Evolutionary conservation across 2,797 vertebrate species (phyloP), one percentile per base, ranked within the genome.

Genomic region (Chaenodraco wilsoni): DNA sequence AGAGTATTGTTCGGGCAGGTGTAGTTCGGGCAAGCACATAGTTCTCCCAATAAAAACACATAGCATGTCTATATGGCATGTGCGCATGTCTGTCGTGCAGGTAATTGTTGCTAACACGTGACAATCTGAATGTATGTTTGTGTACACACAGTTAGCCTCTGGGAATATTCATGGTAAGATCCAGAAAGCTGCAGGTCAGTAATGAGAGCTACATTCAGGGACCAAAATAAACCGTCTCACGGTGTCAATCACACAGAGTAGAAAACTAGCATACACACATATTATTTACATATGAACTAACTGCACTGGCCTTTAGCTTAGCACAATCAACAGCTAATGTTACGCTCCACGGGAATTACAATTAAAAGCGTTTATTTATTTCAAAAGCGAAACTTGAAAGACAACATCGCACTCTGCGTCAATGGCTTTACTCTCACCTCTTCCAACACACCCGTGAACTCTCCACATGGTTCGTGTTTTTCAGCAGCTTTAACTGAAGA

Each of bases 401-500:
- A 51, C 45, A 70, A 37, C 31, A 62, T 31, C 54, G 0, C 37
- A 37, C 17, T 1, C 5, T 0, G 9, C 16, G 40, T 54, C 44
- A 44, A 0, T 52, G 43, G 46, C 57, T 65, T 55, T 65, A 44
- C 10, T 54, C 92, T 93, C 82, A 95, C 94, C 93, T 93, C 94
- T 88, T 46, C 91, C 90, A 3, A 92, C 75, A 3, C 94, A 72
- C 40, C 90, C 91, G 3, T 93, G 90, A 43, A 94, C 56, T 82
- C 94, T 81, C 94, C 94, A 95, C 94, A 95, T 95, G 61, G n/a
- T 82, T 63, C 11, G 21, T 74, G 59, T 66, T 61, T 13, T 6
- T 43, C 67, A 10, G 66, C 17, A 31, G 46, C 40, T 82, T 71
- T 23, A 81, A 8, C 19, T 10, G 0, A 21, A 23, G 16, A 31